Base-by-base conservation (phyloP, 1,140 invertebrate genomes). In the Galleria mellonella region DNA sequence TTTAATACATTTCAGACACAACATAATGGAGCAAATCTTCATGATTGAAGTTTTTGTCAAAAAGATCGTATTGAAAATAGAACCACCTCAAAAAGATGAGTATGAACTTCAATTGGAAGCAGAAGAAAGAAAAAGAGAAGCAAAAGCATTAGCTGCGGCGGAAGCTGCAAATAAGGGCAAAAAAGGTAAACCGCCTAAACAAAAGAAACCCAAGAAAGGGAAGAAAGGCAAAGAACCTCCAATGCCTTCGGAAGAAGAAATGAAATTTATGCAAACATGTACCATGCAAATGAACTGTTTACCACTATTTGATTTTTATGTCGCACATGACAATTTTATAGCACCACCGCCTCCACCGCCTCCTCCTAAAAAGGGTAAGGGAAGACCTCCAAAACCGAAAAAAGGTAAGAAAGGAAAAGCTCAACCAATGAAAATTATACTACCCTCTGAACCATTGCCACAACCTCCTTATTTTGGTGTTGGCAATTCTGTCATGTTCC, bases 1-100 rank as follows among this genome's bases (percentile, higher is more conserved):
- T n/a, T n/a, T 14, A 14, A 15, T 37, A 15, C 8, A 14, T 37
- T 17, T 17, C 10, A 37, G 13, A 37, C 12, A 15, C n/a, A 15
- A 2, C 14, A 55, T 1, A 54, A 83, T 84, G 77, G 82, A 85
- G 17, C 82, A 85, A 61, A 82, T 85, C 36, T 83, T 83, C 41
- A 78, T 85, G 77, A 75, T 85, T 7, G 82, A 85, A 55, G 71
- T 83, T 10, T 83, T 81, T 46, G 77, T 85, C 15, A 81, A 78
- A 46, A 83, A 69, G 45, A 81, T 83, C 9, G 45, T 79, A 35
- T 52, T 85, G 1, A 85, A 85, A 62, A 65, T 85, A 17, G 82
- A 82, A 53, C 77, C 82, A 29, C 76, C 77, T 2, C 64, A 63
- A 41, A 85, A 83, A 67, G 77, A 82, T 69, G 77, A 72, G 48